Evolutionary conservation across 2,797 vertebrate species (phyloP).

Genomic region (Siniperca scherzeri): DNA sequence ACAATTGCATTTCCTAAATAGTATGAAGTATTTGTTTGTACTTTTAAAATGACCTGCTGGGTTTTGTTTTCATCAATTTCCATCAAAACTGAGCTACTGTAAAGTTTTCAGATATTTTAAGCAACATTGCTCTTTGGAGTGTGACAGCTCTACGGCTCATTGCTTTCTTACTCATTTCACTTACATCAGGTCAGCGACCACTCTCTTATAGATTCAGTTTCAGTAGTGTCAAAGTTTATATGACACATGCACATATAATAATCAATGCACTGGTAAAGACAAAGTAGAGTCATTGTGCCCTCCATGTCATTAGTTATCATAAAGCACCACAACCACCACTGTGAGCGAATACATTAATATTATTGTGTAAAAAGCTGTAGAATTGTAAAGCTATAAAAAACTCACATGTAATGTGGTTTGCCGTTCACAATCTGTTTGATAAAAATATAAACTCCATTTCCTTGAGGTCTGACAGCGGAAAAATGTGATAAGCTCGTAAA

Average conservation of each 20-base stretch:
- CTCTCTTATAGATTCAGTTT: background rate
- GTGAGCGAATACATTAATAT: background rate
- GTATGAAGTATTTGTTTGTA: background rate
- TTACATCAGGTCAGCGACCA: fast-evolving
- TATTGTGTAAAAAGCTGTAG: background rate
- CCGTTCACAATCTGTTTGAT: background rate
- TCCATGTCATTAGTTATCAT: background rate
- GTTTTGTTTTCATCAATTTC: background rate
- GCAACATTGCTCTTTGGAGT: background rate
- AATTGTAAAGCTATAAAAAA: too few relatives aligned
- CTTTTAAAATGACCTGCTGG: background rate
- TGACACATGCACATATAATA: background rate
- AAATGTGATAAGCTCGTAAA: background rate
- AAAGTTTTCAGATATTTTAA: background rate
- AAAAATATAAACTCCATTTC: background rate
- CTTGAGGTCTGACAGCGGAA: background rate
- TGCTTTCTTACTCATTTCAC: background rate
- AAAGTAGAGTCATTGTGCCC: background rate
- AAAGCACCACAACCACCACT: background rate
- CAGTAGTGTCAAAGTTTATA: background rate
- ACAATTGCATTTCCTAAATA: background rate
- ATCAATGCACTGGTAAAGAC: background rate
- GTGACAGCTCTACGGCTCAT: background rate
- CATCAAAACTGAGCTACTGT: background rate
- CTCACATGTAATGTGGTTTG: background rate